A percentile compares a stretch with the other conserved stretches of the same genome.
Evolutionary conservation across 1,140 invertebrate genomes (phyloP).

Genomic region (Vanessa tameamea): DNA sequence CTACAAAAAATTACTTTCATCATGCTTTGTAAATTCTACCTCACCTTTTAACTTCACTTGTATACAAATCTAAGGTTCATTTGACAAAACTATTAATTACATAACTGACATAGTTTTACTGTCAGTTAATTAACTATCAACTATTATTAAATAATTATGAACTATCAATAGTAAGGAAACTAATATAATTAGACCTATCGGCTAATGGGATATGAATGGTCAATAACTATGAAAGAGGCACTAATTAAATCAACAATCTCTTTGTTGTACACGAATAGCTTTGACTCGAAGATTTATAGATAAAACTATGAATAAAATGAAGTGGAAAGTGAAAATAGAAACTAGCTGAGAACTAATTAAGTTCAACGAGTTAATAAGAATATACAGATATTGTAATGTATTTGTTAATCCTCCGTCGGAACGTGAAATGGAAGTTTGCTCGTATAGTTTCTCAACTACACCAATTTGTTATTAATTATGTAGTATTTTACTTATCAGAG

Average conservation of each 20-base stretch:
- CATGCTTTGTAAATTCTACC: no score
- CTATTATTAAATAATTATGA: no score
- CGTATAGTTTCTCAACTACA: not conserved
- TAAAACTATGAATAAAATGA: constrained; percentile 2
- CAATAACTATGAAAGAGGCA: no score
- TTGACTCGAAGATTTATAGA: constrained; percentile 7
- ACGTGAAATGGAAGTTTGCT: not conserved
- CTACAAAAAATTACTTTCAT: no score
- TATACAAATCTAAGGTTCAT: no score
- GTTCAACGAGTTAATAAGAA: not conserved
- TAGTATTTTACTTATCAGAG: not conserved
- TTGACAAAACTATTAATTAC: no score
- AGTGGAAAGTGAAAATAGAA: constrained; percentile 2
- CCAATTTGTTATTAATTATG: not conserved
- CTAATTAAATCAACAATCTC: not conserved
- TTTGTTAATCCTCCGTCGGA: not conserved
- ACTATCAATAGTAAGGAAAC: no score
- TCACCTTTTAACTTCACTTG: no score
- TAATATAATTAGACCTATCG: no score
- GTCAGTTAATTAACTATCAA: no score
- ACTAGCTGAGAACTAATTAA: constrained; percentile 14
- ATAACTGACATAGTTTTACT: no score
- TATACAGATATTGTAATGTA: constrained; percentile 11
- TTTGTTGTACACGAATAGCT: not conserved
- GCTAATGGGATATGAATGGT: no score